A percentile compares a stretch with the other conserved stretches of the same genome.
phyloP scores from a whole-genome alignment of 2,797 vertebrate genomes.

The Acanthis flammea region DNA sequence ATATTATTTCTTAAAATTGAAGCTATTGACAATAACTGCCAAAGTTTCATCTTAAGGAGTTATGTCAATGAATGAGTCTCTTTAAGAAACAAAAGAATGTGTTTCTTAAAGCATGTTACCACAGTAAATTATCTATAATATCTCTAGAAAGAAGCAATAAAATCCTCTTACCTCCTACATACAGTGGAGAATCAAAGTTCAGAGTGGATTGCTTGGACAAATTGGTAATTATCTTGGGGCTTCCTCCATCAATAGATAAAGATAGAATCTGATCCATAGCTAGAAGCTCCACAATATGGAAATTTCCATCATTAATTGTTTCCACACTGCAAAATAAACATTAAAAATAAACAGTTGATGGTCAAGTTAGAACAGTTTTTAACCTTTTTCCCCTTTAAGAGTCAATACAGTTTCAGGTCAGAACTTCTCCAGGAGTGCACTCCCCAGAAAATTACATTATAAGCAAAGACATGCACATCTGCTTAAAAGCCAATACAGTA shows the following conservation, averaged over 20 bases:
- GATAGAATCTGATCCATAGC: slow-evolving; percentile 90
- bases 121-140: not conserved
- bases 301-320: slow-evolving; percentile 96
- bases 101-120: not conserved
- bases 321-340: slow-evolving; percentile 83
- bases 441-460: not conserved
- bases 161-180: slow-evolving; percentile 89
- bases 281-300: slow-evolving; percentile 93
- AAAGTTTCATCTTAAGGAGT: not conserved
- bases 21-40: not conserved
- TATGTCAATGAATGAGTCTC: not conserved
- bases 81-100: not conserved
- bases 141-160: not conserved
- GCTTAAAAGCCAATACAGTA: not conserved
- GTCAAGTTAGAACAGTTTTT: not conserved
- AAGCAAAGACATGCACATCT: not conserved
- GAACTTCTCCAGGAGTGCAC: not conserved
- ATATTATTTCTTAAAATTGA: not conserved
- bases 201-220: slow-evolving; percentile 90
- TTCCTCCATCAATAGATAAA: slow-evolving; percentile 92
- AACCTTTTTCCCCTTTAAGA: not conserved
- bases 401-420: not conserved
- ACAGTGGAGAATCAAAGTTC: slow-evolving; percentile 89
- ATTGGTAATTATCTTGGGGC: slow-evolving; percentile 91
- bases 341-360: not conserved